Percentiles rank a stretch among this genome's conserved stretches.
Evolutionary conservation across 2,888 invertebrate species (phyloP).

Genomic region (Melieria picta): DNA sequence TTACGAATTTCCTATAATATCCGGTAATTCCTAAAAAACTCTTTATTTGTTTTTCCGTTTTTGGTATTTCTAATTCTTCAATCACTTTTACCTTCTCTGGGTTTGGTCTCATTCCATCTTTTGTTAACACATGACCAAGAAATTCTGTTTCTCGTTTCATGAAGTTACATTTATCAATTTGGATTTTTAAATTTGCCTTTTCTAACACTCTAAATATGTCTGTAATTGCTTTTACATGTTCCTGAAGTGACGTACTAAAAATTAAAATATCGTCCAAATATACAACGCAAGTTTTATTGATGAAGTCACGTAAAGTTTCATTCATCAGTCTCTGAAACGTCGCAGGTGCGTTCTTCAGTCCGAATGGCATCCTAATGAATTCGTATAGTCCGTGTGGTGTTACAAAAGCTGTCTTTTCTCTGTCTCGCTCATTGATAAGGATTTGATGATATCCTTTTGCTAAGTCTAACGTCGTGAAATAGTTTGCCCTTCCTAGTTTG

Average conservation of each 20-base stretch:
- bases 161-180: too few relatives aligned
- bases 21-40: constrained; percentile 27
- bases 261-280: not conserved
- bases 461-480: not conserved
- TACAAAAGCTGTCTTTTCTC: constrained; percentile 20
- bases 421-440: constrained; percentile 5
- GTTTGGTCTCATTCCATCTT: constrained; percentile 7
- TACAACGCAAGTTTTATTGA: constrained; percentile 17
- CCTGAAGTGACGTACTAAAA: too few relatives aligned
- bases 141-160: not conserved
- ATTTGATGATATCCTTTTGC: constrained; percentile 2
- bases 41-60: constrained; percentile 28
- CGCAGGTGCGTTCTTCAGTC: too few relatives aligned
- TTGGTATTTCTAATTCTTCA: constrained; percentile 4
- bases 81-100: constrained; percentile 12
- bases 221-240: too few relatives aligned
- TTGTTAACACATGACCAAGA: not conserved
- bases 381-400: constrained; percentile 26
- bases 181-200: too few relatives aligned
- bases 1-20: not conserved
- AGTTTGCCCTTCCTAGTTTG: not conserved
- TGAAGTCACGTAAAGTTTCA: constrained; percentile 6
- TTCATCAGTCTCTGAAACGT: too few relatives aligned
- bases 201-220: too few relatives aligned
- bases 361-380: constrained; percentile 15